A percentile compares a stretch with the other conserved stretches of the same genome.
phyloP scores from a whole-genome alignment of 2,113 vertebrate species.

The Leptocoma aspasia region DNA sequence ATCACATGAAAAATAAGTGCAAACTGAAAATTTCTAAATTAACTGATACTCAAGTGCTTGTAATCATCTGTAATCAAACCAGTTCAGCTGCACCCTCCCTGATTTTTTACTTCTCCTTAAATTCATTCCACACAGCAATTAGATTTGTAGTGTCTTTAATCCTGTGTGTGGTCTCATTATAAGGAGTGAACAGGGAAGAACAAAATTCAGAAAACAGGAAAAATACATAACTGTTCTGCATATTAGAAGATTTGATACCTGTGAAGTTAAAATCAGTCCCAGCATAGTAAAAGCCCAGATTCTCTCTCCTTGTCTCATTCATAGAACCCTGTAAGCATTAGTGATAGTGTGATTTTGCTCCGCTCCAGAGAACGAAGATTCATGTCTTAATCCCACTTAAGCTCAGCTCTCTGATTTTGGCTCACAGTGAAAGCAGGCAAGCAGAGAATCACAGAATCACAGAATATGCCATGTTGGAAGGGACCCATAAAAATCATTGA shows the following conservation, averaged over 20 bases:
- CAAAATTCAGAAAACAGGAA: background rate
- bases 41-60: background rate
- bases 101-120: background rate
- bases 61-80: background rate
- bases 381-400: background rate
- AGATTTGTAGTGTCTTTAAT: background rate
- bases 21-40: background rate
- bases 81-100: background rate
- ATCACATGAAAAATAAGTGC: background rate
- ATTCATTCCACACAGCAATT: constrained; percentile 15
- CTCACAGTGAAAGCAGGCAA: background rate
- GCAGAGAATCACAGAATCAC: background rate
- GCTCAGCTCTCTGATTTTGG: background rate
- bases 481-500: background rate
- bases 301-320: background rate
- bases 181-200: background rate
- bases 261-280: background rate
- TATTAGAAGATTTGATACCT: background rate
- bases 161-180: background rate
- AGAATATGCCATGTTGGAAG: background rate
- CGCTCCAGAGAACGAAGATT: background rate
- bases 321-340: background rate
- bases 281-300: background rate
- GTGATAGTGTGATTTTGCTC: background rate
- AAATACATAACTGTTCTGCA: background rate